A percentile compares a stretch with the other conserved stretches of the same genome.
Conservation (phyloP, 2,888 invertebrate species). For the Asteroscopus sphinx region DNA sequence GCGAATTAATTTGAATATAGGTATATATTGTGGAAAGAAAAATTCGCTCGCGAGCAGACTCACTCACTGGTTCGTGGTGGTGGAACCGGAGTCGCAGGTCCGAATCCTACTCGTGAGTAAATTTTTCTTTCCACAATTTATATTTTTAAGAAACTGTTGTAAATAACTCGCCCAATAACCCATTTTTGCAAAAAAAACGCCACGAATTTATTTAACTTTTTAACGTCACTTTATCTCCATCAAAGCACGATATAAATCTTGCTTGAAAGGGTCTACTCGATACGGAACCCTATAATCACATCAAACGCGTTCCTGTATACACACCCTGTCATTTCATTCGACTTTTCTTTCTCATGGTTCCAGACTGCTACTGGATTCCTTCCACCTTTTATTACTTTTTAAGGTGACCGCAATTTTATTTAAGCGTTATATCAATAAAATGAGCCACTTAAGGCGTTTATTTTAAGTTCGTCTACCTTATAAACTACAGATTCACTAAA, state of each 20-base stretch:
- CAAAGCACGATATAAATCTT: slow-evolving; percentile 24
- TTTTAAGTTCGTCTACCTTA: slow-evolving; percentile 72
- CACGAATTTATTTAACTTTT: slow-evolving; percentile 8
- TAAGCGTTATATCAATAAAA: slow-evolving; percentile 82
- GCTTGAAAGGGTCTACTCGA: slow-evolving; percentile 12
- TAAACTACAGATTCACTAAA: slow-evolving; percentile 59
- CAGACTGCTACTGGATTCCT: slow-evolving; percentile 86
- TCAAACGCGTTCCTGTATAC: slow-evolving; percentile 55
- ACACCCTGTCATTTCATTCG: slow-evolving; percentile 75
- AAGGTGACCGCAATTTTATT: slow-evolving; percentile 81
- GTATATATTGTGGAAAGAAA: too few species aligned
- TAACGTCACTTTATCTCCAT: slow-evolving; percentile 29
- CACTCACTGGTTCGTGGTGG: too few species aligned
- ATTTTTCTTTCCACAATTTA: too few species aligned
- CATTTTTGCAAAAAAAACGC: slow-evolving; percentile 20
- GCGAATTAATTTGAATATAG: too few species aligned
- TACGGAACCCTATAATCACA: slow-evolving; percentile 73
- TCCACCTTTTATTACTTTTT: slow-evolving; percentile 77
- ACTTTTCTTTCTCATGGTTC: slow-evolving; percentile 86
- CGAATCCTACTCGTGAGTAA: too few species aligned
- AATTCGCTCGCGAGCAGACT: too few species aligned
- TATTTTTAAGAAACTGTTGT: too few species aligned
- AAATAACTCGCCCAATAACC: too few species aligned
- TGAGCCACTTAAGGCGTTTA: slow-evolving; percentile 65
- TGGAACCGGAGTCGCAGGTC: too few species aligned